Conservation (phyloP, 1,140 invertebrate genomes). For the Ectropis grisescens region DNA sequence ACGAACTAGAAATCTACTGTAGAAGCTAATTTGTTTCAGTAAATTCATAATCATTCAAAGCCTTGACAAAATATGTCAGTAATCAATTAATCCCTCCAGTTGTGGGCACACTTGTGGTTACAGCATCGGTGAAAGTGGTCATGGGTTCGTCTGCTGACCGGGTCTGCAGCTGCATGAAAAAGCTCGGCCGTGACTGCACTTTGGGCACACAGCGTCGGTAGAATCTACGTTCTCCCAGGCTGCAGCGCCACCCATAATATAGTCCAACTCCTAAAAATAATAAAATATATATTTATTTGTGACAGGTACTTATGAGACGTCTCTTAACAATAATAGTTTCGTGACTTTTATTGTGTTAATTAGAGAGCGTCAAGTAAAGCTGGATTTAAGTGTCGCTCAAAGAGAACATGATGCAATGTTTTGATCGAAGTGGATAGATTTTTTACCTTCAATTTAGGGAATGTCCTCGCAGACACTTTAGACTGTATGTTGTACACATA, state of each 20-base stretch:
- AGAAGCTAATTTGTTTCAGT: constrained; percentile 24
- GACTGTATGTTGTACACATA: constrained; percentile 86
- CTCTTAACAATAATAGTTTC: too few species aligned
- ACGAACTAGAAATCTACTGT: constrained; percentile 24
- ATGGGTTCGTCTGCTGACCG: constrained; percentile 98
- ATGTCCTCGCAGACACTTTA: constrained; percentile 79
- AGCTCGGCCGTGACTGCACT: constrained; percentile 89
- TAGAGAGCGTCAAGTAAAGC: too few species aligned
- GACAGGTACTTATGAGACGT: too few species aligned
- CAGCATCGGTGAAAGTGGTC: constrained; percentile 98
- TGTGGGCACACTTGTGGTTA: constrained; percentile 88
- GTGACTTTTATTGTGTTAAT: too few species aligned
- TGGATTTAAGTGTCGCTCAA: too few species aligned
- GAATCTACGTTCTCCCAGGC: constrained; percentile 98
- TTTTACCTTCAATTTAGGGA: constrained; percentile 84
- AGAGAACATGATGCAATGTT: constrained; percentile 24
- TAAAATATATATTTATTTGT: too few species aligned
- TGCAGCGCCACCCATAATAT: constrained; percentile 91
- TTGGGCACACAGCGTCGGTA: constrained; percentile 93
- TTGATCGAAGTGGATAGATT: constrained; percentile 2
- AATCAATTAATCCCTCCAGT: constrained; percentile 94
- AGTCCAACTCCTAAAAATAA: constrained; percentile 89
- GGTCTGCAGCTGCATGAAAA: constrained; percentile 98
- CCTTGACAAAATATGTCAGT: neutral
- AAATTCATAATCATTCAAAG: constrained; percentile 46